Evolutionary conservation across 2,888 invertebrate species (phyloP).

Genomic region (Germaria angustata): DNA sequence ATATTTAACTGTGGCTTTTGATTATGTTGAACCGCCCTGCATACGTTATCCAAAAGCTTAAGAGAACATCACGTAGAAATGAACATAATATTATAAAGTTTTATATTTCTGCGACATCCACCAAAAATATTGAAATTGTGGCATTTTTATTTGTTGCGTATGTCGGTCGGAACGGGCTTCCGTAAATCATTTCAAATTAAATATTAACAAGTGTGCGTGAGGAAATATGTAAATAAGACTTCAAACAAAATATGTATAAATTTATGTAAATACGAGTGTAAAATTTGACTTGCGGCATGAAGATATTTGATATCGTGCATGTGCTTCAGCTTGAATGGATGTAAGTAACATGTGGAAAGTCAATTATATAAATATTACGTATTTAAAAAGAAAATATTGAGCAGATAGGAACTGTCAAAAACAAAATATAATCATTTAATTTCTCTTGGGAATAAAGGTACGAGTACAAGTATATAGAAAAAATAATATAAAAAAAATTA

Average conservation of each 20-base stretch:
- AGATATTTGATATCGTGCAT: neutral
- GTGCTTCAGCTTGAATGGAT: neutral
- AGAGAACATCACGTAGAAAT: neutral
- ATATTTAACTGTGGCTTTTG: neutral
- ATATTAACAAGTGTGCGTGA: neutral
- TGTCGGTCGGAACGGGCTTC: neutral
- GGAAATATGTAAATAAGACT: neutral
- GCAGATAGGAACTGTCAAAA: too few species aligned
- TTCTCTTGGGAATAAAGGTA: too few species aligned
- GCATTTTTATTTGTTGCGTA: conserved; percentile 19
- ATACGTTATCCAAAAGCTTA: neutral
- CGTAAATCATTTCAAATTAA: neutral
- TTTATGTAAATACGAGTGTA: neutral
- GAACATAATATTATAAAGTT: too few species aligned
- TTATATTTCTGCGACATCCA: too few species aligned
- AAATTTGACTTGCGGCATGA: conserved; percentile 1
- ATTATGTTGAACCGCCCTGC: neutral
- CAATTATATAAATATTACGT: conserved; percentile 52
- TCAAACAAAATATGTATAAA: too few species aligned
- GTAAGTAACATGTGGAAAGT: conserved; percentile 43
- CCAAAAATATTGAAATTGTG: conserved; percentile 54
- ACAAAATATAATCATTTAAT: too few species aligned
- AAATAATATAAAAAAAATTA: too few species aligned
- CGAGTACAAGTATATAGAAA: too few species aligned
- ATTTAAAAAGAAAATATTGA: neutral